These are phyloP conservation scores for Thunnus thynnus DNA, from an alignment of 2,113 vertebrate genomes.

Conservation along the genomic window DNA sequence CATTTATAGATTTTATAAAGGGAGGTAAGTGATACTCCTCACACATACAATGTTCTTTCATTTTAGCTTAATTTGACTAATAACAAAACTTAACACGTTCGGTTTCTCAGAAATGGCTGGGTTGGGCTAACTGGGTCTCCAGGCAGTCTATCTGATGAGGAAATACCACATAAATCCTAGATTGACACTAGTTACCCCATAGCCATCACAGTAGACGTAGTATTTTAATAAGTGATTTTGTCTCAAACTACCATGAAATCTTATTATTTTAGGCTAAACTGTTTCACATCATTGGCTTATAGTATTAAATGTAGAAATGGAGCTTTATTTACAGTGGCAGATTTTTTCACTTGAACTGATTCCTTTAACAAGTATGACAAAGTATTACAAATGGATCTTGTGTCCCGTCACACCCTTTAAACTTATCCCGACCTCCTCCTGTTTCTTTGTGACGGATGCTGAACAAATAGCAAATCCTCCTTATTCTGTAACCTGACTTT, in stretches of 20 bases:
- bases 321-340: not conserved
- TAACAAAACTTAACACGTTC: not conserved
- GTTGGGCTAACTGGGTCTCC: conserved; percentile 18
- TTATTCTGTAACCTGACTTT: not conserved
- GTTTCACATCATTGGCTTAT: not conserved
- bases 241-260: not conserved
- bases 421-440: not conserved
- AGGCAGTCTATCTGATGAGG: conserved; percentile 44
- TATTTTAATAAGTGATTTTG: not conserved
- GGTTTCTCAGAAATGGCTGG: conserved; percentile 14
- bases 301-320: not conserved
- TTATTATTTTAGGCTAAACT: not conserved
- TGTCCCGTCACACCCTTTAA: not conserved
- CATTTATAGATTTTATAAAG: not conserved
- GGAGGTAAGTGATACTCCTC: not conserved
- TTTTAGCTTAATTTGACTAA: not conserved
- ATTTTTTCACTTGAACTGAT: no score
- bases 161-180: conserved; percentile 52
- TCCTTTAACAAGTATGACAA: not conserved
- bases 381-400: not conserved
- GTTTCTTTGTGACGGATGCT: not conserved
- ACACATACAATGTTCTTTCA: not conserved
- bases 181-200: conserved; percentile 3
- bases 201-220: not conserved
- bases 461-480: not conserved